phyloP scores from a whole-genome alignment of 2,113 vertebrate species.

The Spheniscus mendiculus region DNA sequence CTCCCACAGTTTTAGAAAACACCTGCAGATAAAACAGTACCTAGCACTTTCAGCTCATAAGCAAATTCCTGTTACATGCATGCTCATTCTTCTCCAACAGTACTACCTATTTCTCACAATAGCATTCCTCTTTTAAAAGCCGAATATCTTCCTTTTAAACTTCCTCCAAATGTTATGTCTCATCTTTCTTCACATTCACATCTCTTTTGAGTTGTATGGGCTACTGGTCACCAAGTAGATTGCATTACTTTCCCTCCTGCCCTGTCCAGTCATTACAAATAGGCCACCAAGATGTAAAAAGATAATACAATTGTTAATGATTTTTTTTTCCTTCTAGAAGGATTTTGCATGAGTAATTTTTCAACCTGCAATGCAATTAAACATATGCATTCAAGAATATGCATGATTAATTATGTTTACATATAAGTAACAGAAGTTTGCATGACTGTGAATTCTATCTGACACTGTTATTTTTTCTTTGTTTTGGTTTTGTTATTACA shows the following conservation, averaged over 20 bases:
- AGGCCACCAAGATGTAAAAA: background rate
- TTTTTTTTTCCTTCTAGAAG: background rate
- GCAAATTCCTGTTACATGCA: background rate
- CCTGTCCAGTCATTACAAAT: background rate
- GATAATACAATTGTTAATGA: background rate
- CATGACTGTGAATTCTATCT: background rate
- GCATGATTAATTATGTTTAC: background rate
- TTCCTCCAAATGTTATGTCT: background rate
- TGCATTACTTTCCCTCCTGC: background rate
- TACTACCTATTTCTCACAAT: background rate
- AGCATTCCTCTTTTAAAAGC: background rate
- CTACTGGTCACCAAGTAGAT: background rate
- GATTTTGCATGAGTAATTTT: background rate
- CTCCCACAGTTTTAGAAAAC: background rate
- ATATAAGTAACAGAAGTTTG: background rate
- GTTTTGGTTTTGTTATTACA: background rate
- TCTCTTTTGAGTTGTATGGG: background rate
- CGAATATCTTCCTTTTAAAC: background rate
- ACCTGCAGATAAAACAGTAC: background rate
- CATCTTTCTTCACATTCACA: background rate
- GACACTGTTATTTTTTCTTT: background rate
- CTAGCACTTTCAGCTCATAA: background rate
- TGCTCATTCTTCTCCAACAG: background rate
- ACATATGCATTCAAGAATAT: background rate
- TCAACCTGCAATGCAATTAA: background rate